phyloP scores from a whole-genome alignment of 2,797 vertebrate species.

The Rallus crepitans region DNA sequence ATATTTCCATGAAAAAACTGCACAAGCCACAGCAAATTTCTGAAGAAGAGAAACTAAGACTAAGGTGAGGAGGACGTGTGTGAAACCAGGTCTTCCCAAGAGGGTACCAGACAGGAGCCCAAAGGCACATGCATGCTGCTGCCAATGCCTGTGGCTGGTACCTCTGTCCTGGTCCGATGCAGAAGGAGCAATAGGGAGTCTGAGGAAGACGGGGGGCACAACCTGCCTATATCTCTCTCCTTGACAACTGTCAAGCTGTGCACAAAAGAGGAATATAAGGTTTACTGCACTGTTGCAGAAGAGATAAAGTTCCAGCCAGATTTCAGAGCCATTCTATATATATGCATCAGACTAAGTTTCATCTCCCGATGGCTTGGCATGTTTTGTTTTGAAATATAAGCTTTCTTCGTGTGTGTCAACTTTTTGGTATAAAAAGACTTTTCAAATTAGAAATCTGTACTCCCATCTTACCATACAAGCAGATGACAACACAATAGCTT shows the following conservation, averaged over 20 bases:
- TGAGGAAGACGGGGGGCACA: background rate
- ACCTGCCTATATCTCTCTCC: background rate
- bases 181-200: background rate
- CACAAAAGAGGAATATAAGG: background rate
- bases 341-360: background rate
- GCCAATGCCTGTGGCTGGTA: background rate
- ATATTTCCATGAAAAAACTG: background rate
- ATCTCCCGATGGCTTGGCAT: background rate
- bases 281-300: background rate
- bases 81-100: background rate
- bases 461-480: background rate
- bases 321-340: background rate
- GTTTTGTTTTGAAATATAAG: background rate
- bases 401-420: background rate
- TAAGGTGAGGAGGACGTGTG: accelerated
- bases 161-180: accelerated
- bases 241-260: background rate
- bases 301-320: background rate
- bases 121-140: background rate
- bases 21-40: background rate
- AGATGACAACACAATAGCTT: background rate
- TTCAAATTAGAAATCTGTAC: background rate
- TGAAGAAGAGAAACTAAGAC: background rate
- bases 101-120: background rate
- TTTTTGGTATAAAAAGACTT: background rate